Evolutionary conservation across 2,888 invertebrate species (phyloP), one percentile per base, ranked within the genome.

Genomic region (Helobdella robusta): DNA sequence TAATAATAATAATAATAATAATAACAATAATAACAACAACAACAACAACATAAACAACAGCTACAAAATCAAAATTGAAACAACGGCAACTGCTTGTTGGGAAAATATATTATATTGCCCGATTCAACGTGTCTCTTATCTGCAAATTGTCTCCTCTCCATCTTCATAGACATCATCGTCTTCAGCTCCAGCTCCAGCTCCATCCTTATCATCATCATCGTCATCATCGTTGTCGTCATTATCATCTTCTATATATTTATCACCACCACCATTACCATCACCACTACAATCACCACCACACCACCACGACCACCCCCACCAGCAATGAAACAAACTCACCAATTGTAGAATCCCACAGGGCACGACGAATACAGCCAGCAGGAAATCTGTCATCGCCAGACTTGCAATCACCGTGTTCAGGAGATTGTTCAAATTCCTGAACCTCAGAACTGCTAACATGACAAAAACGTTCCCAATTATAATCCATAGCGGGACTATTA

Each of bases 401-500:
- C 66, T 66, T 11, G 71, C 71, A 18, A 71, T 70, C 23, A 71
- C 71, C 36, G 50, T 68, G 64, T 71, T 71, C 11, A 70, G 68
- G 18, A 71, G 60, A 15, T 69, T 70, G 23, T 68, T 56, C 4
- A 70, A 64, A 28, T 62, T 64, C 18, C 66, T 65, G 46, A 69
- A 58, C 18, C 61, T 34, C 34, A 63, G 25, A 8, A 70, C 70
- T 0, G 70, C 67, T 30, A 70, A 40, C 1, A 70, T 66, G 6
- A 70, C 70, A 32, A 70, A 64, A n/a, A 68, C 40, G 59, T 70
- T 70, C 0, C 70, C 70, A 20, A 50, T 44, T 8, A 70, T 36
- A 18, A 70, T 70, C 70, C 70, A 70, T 8, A 67, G 20, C 3
- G 70, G 69, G 0, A 70, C 59, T 32, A 69, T 3, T 6, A 48